Conservation (phyloP, 2,797 vertebrate genomes). For the Sebastes elongatus region DNA sequence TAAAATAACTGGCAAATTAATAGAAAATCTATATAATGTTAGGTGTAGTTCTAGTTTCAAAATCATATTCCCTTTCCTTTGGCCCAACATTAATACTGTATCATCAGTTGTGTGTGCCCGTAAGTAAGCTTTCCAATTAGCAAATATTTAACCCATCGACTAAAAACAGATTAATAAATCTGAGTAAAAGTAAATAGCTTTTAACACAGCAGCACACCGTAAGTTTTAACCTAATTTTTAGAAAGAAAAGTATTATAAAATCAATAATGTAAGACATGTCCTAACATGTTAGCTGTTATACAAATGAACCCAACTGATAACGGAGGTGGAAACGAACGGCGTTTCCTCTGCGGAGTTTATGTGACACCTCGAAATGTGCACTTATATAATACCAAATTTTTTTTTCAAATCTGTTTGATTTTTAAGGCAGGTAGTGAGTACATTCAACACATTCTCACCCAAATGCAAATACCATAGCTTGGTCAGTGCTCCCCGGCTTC, state of each 20-base stretch:
- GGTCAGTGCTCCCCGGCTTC: too few species aligned
- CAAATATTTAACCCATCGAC: not conserved
- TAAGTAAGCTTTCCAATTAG: not conserved
- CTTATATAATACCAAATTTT: too few species aligned
- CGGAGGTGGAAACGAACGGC: too few species aligned
- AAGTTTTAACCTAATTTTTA: not conserved
- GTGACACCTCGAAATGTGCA: too few species aligned
- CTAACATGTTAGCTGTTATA: not conserved
- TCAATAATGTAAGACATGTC: not conserved
- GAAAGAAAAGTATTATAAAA: not conserved
- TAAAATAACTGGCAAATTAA: not conserved
- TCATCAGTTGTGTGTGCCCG: not conserved
- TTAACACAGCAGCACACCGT: not conserved
- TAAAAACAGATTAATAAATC: not conserved
- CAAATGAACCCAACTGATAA: too few species aligned
- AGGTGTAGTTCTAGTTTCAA: not conserved
- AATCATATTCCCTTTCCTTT: not conserved
- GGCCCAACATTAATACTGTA: not conserved
- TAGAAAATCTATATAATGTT: not conserved
- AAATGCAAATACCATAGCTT: too few species aligned
- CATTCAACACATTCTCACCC: too few species aligned
- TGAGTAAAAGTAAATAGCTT: too few species aligned
- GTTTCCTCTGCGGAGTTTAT: too few species aligned
- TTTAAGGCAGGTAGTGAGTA: too few species aligned
- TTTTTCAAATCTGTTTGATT: rapidly evolving